Evolutionary conservation across 1,140 invertebrate genomes (phyloP), one percentile per base, ranked within the genome.

Genomic region (Leucophenga varia): DNA sequence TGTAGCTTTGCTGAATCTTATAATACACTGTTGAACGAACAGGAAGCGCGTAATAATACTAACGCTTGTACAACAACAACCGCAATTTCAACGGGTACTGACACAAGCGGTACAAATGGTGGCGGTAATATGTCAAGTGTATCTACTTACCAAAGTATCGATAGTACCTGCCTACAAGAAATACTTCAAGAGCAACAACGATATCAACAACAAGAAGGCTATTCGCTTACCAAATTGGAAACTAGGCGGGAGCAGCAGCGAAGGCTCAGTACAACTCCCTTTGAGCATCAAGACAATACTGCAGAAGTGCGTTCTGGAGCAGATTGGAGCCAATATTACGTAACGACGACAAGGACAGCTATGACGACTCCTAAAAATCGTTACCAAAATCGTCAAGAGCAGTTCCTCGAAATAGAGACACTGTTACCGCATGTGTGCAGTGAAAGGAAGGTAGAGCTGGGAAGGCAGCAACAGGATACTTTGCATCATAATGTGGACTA

Each of bases 1-100:
- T 65, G 63, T 16, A 74, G 59, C 34, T 75, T 75, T 47, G 69
- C 69, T 16, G 72, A 75, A 21, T 74, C 72, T 0, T 75, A 74
- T 20, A 71, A 75, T 19, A 47, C 67, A 9, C 43, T 75, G 34
- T 51, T 74, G 0, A 63, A 59, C 21, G 58, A 68, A 10, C 59
- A 57, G 39, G 45, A 44, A 31, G 49, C 52, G n/a, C 28, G 18
- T 17, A 22, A 31, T n/a, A 16, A n/a, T 17, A 43, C 5, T 13
- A 35, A 5, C 7, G 43, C 49, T 10, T n/a, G n/a, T n/a, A 16
- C 31, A 28, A 10, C 36, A 7, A 52, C 49, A 13, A 49, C 43
- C 20, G 30, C 54, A 13, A 32, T 49, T 8, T 30, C 28, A 0
- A 42, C 55, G 32, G 34, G 49, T 34, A 41, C 43, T 16, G 30